Conservation (phyloP, 2,113 vertebrate genomes). For the Alethe castanea region DNA sequence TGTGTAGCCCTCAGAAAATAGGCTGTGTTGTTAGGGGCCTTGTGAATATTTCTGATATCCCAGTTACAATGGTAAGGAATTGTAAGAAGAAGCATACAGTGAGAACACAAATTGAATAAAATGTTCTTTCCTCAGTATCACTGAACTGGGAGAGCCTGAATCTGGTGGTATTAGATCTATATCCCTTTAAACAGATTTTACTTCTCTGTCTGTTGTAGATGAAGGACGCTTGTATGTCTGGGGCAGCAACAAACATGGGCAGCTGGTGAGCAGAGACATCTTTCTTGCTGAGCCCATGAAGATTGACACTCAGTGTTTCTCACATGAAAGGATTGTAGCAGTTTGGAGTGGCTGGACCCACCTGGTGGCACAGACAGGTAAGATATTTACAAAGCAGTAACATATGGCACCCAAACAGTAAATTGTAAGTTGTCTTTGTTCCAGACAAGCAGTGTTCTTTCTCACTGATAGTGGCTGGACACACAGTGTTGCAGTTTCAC, state of each 20-base stretch:
- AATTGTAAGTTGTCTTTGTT: not conserved
- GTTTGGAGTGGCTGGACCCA: constrained; percentile 95
- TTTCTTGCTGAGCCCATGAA: constrained; percentile 78
- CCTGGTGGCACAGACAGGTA: constrained; percentile 85
- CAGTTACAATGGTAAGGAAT: not conserved
- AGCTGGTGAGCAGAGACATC: constrained; percentile 72
- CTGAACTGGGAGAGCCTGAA: not conserved
- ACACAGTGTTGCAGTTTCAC: not conserved
- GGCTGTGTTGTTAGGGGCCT: not conserved
- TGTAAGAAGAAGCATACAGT: not conserved
- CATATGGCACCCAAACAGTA: not conserved
- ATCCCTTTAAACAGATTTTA: not conserved
- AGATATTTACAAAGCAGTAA: not conserved
- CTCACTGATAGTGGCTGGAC: not conserved
- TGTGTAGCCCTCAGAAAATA: not conserved
- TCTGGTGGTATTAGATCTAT: not conserved
- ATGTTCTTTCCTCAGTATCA: not conserved
- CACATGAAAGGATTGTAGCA: constrained; percentile 73
- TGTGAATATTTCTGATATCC: not conserved
- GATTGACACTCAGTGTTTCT: constrained; percentile 73
- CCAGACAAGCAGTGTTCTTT: not conserved
- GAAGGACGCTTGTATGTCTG: constrained; percentile 85
- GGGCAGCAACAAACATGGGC: constrained; percentile 90
- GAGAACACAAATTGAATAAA: not conserved
- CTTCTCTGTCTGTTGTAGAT: constrained; percentile 62